These are phyloP conservation scores for Discoglossus pictus DNA, from an alignment of 2,797 vertebrate genomes.

Conservation along the genomic window DNA sequence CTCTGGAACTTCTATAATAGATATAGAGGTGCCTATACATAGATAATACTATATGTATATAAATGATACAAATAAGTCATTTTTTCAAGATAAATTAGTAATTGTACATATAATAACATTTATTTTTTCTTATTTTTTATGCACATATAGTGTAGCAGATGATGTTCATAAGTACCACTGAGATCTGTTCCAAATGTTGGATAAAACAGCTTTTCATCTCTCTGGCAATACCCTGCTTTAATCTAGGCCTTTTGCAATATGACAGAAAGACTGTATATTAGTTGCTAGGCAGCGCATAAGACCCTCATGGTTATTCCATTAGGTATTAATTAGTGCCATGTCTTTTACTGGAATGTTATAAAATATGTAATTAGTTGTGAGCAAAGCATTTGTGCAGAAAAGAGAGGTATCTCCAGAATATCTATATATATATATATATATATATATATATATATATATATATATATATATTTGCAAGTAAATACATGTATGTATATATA, in stretches of 20 bases:
- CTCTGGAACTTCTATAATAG: background rate
- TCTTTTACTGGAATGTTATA: background rate
- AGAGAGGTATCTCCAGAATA: too few species aligned
- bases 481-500: too few species aligned
- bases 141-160: background rate
- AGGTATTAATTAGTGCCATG: slow-evolving; percentile 22
- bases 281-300: slow-evolving; percentile 30
- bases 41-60: too few species aligned
- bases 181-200: slow-evolving; percentile 11
- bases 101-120: too few species aligned
- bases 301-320: slow-evolving; percentile 12
- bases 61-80: too few species aligned
- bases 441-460: too few species aligned
- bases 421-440: too few species aligned
- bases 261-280: slow-evolving; percentile 13
- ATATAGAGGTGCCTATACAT: background rate
- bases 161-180: slow-evolving; percentile 5
- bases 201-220: slow-evolving; percentile 14
- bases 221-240: slow-evolving; percentile 9
- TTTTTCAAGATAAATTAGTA: too few species aligned
- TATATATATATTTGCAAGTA: too few species aligned
- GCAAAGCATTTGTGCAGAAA: too few species aligned
- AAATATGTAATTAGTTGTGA: too few species aligned
- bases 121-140: too few species aligned
- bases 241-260: slow-evolving; percentile 23